phyloP scores from a whole-genome alignment of 1,140 invertebrate genomes.

The Drosophila micromelanica region DNA sequence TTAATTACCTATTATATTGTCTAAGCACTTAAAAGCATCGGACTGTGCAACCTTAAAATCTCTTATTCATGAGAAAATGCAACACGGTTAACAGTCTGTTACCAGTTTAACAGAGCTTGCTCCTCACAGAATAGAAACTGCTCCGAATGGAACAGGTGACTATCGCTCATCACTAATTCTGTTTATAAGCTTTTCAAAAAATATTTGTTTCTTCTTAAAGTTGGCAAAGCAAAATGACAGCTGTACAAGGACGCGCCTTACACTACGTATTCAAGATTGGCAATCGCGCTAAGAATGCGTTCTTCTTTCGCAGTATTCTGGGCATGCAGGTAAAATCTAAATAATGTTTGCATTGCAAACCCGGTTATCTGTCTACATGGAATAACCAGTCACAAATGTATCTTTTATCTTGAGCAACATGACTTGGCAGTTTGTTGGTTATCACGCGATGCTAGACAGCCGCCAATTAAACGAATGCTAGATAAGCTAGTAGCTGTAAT shows the following conservation, averaged over 20 bases:
- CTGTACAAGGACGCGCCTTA: conserved; percentile 88
- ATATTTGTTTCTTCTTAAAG: neutral
- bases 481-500: conserved; percentile 5
- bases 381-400: neutral
- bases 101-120: conserved; percentile 13
- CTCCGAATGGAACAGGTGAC: neutral
- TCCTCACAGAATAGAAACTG: neutral
- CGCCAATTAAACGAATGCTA: neutral
- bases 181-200: conserved; percentile 14
- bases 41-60: too few relatives aligned
- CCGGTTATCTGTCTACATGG: too few relatives aligned
- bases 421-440: conserved; percentile 1
- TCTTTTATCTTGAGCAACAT: conserved; percentile 3
- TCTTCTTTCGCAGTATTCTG: conserved; percentile 95
- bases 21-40: too few relatives aligned
- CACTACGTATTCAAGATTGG: conserved; percentile 98
- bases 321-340: conserved; percentile 99
- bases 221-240: conserved; percentile 40
- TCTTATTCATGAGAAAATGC: too few relatives aligned
- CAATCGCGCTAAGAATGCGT: conserved; percentile 91
- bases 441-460: neutral
- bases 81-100: neutral
- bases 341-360: too few relatives aligned
- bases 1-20: too few relatives aligned
- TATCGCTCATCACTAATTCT: neutral